Evolutionary conservation across 2,797 vertebrate genomes (phyloP).

Genomic region (Cirrhinus molitorella): DNA sequence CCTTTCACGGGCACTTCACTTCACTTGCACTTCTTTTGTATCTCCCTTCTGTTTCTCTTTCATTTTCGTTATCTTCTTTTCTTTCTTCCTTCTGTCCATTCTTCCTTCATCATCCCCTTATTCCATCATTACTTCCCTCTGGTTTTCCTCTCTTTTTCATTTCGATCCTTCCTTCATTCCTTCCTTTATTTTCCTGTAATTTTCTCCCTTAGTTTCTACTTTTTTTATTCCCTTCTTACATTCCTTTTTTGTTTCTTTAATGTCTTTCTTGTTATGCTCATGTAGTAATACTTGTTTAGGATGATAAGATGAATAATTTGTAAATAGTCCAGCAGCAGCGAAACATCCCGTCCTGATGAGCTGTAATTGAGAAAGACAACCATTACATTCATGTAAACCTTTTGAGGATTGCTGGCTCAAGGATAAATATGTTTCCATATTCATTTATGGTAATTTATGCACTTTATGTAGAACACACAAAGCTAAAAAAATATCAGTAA

Average conservation of each 20-base stretch:
- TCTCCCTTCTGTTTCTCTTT: neutral
- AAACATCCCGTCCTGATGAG: constrained; percentile 26
- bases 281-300: neutral
- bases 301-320: constrained; percentile 14
- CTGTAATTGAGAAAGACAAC: constrained; percentile 28
- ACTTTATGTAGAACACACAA: constrained; percentile 2
- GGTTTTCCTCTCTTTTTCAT: too few relatives aligned
- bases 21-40: neutral
- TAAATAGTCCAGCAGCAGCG: neutral
- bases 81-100: neutral
- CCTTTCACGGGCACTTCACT: neutral
- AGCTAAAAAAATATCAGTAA: constrained; percentile 10
- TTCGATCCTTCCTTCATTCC: neutral
- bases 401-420: constrained; percentile 21
- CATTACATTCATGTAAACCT: neutral
- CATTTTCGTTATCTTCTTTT: neutral
- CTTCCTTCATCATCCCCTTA: neutral
- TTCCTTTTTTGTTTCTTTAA: neutral
- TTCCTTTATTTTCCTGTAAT: neutral
- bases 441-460: constrained; percentile 35
- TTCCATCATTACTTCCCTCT: neutral
- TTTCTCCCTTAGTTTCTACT: neutral
- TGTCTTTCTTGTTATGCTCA: constrained; percentile 4
- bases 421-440: constrained; percentile 32
- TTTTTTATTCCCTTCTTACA: neutral